Base-by-base conservation (phyloP, 1,140 invertebrate species). In the Heliothis subflexa region DNA sequence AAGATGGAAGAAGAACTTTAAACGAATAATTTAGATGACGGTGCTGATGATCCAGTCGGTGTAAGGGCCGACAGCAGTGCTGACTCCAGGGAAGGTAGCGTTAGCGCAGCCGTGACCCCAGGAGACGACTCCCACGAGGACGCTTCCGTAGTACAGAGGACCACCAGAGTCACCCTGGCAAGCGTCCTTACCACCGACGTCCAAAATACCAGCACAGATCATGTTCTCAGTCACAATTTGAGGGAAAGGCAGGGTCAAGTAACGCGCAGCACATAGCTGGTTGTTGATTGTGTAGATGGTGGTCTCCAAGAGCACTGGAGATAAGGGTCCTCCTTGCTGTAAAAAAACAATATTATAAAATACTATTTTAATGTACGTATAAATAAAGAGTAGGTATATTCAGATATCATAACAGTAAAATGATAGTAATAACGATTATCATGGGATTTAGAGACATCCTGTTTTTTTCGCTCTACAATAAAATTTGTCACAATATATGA, bases 151-250 rank as follows among this genome's bases (percentile, higher is more conserved):
- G 77, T 88, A 91, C 52, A 97, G 87, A 2, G 96, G 96, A 12
- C 96, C 96, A 2, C 97, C 97, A 70, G 96, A 96, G 84, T 97
- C 96, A 3, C 96, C 97, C 87, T 96, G 96, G 33, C 33, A 97
- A 5, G 96, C 96, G 84, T 96, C 33, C 33, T 87, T 10, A 16
- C 84, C 33, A 40, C 33, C 33, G 33, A 40, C 89, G 10, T 85
- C 83, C 13, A 86, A 71, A 25, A 87, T 33, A 40, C 33, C 86
- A 81, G 88, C 85, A 66, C 88, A 90, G 71, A 90, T 87, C 89
- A 91, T 91, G 78, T 90, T 90, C 0, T 77, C 54, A 5, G 88
- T 91, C 13, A 91, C 83, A 1, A 54, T 57, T 0, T 25, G 16
- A 10, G 40, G 73, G 5, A 28, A 33, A 0, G 76, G 61, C 1